Evolutionary conservation across 2,113 vertebrate genomes (phyloP), one percentile per base, ranked within the genome.

Genomic region (Bolborhynchus lineola): DNA sequence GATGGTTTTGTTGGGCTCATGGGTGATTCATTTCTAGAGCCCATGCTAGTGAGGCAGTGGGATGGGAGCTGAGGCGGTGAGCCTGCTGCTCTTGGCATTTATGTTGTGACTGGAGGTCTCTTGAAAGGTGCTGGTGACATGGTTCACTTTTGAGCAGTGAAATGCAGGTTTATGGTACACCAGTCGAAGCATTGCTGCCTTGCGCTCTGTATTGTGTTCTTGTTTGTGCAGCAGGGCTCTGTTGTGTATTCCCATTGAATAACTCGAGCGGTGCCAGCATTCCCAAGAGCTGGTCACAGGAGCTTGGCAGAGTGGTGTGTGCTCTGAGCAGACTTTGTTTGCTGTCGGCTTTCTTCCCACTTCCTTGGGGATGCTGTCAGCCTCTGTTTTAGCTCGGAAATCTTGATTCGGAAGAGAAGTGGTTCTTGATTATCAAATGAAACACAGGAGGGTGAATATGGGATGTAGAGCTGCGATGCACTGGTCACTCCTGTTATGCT

Each of bases 231-330:
- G 41, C 78, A 71, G 59, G 69, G 26, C 94, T 95, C 39, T 91
- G 46, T 82, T 94, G 59, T 1, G 15, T 87, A 59, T 92, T 81
- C 83, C 41, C 29, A 83, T 59, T 84, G 71, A 88, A 95, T 91
- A 80, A 78, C 39, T 67, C 9, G 31, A 93, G 76, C 81, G 29
- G 60, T 75, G 92, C 93, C 10, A 88, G 91, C 96, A 93, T 97
- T 98, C 96, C 90, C 67, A 69, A 26, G 83, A 75, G 69, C 59
- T 52, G 75, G 64, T 97, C 97, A 93, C 92, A 76, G 91, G 97
- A 37, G 21, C 68, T 63, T 94, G 95, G 87, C 96, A 79, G 50
- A 72, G 44, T 23, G 47, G 8, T 33, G 62, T 64, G 53, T 60
- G 1, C 87, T 95, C 94, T 94, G 90, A 92, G 77, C 86, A 25